Conservation (phyloP, 2,888 invertebrate species). For the Tortricodes alternella region DNA sequence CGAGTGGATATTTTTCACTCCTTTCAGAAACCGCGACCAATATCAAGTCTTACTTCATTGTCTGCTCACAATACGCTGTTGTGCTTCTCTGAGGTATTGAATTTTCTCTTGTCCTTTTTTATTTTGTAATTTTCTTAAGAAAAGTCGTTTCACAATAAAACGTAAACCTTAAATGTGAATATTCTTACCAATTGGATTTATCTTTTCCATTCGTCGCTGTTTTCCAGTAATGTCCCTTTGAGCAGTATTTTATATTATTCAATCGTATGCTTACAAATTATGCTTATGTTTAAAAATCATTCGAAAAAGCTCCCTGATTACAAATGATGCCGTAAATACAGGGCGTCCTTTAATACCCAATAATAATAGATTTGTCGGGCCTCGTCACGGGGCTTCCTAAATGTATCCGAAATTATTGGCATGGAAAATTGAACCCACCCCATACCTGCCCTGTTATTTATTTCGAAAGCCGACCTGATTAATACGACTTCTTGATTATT, state of each 20-base stretch:
- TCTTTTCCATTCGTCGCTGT: no score
- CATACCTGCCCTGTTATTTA: slow-evolving; percentile 45
- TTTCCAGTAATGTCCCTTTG: no score
- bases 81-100: slow-evolving; percentile 30
- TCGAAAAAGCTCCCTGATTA: slow-evolving; percentile 25
- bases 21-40: slow-evolving; percentile 21
- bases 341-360: slow-evolving; percentile 32
- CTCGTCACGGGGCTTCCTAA: slow-evolving; percentile 32
- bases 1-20: slow-evolving; percentile 29
- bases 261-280: no score
- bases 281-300: not conserved
- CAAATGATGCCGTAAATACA: slow-evolving; percentile 25
- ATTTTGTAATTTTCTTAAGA: slow-evolving; percentile 15
- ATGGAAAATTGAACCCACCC: slow-evolving; percentile 48
- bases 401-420: slow-evolving; percentile 43
- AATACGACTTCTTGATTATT: slow-evolving; percentile 51
- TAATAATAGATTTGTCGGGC: slow-evolving; percentile 36
- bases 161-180: not conserved
- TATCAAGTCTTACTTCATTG: slow-evolving; percentile 36
- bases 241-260: no score
- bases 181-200: not conserved
- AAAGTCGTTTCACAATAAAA: not conserved
- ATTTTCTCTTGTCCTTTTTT: slow-evolving; percentile 24
- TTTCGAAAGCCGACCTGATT: slow-evolving; percentile 47
- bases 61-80: slow-evolving; percentile 30